These are phyloP conservation scores for Lacerta viridis DNA, from an alignment of 2,797 vertebrate species.

Conservation along the genomic window DNA sequence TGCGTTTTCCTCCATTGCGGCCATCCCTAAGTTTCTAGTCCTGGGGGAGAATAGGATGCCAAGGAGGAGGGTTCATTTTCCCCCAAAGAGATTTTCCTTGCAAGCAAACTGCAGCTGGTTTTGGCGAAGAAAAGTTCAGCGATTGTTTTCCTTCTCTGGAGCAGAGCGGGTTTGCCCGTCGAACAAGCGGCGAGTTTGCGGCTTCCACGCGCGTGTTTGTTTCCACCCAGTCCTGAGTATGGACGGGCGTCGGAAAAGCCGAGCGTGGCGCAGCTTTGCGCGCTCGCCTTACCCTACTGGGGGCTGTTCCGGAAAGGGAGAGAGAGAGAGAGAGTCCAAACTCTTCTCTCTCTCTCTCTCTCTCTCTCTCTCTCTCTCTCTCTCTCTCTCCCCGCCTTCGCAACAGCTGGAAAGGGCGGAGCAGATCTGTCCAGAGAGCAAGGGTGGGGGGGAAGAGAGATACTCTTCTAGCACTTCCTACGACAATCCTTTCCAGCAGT, in stretches of 20 bases:
- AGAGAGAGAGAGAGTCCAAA: neutral
- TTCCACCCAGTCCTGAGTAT: neutral
- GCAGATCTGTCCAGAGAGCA: neutral
- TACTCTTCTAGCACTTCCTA: neutral
- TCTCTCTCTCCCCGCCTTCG: too few species aligned
- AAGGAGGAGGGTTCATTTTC: neutral
- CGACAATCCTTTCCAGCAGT: too few species aligned
- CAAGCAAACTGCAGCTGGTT: neutral
- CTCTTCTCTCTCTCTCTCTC: too few species aligned
- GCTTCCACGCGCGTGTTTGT: neutral
- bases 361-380: too few species aligned
- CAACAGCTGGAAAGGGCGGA: neutral
- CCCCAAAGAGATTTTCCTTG: neutral
- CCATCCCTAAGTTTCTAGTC: neutral
- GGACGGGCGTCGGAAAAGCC: neutral
- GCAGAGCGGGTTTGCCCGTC: neutral
- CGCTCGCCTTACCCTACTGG: neutral
- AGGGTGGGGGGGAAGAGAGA: too few species aligned
- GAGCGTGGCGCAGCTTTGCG: neutral
- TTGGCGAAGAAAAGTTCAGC: neutral
- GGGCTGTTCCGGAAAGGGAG: neutral
- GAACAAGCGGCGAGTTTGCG: neutral
- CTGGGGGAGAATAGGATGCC: too few species aligned
- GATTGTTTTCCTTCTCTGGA: neutral
- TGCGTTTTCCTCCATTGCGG: neutral